phyloP scores from a whole-genome alignment of 2,113 vertebrate genomes.

The Smithornis capensis region DNA sequence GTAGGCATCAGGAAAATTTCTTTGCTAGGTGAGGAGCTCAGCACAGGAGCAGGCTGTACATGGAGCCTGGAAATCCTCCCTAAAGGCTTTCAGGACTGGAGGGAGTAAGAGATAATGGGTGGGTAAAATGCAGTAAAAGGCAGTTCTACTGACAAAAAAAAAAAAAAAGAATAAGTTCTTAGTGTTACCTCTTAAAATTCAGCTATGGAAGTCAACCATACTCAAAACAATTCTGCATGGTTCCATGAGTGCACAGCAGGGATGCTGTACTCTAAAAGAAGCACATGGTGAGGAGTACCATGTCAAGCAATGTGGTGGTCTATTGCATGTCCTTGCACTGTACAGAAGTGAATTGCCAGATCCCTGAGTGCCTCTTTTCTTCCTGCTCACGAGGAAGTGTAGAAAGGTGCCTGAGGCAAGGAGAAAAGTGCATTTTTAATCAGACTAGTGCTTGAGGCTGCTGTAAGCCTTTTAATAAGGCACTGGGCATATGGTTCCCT shows the following conservation, averaged over 20 bases:
- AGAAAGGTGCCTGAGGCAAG: not conserved
- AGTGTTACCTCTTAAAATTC: not conserved
- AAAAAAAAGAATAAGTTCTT: not conserved
- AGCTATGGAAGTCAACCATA: not conserved
- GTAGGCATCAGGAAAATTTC: not conserved
- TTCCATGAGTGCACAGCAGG: not conserved
- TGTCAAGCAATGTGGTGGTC: rapidly evolving
- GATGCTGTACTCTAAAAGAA: not conserved
- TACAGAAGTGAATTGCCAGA: rapidly evolving
- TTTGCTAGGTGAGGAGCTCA: not conserved
- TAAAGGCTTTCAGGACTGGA: not conserved
- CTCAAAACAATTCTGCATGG: not conserved
- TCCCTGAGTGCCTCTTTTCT: not conserved
- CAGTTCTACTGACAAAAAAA: not conserved
- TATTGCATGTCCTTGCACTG: not conserved
- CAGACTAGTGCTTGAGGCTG: not conserved
- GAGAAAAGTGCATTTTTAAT: not conserved
- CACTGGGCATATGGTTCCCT: not conserved
- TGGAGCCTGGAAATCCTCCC: not conserved
- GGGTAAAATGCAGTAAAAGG: not conserved
- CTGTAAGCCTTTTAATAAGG: not conserved
- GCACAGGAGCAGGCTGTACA: not conserved
- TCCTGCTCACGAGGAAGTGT: not conserved
- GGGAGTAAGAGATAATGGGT: not conserved
- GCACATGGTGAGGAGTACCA: rapidly evolving